phyloP scores from a whole-genome alignment of 30 jellyfish, hydroid and myxozoan species.

The Hydra vulgaris region DNA sequence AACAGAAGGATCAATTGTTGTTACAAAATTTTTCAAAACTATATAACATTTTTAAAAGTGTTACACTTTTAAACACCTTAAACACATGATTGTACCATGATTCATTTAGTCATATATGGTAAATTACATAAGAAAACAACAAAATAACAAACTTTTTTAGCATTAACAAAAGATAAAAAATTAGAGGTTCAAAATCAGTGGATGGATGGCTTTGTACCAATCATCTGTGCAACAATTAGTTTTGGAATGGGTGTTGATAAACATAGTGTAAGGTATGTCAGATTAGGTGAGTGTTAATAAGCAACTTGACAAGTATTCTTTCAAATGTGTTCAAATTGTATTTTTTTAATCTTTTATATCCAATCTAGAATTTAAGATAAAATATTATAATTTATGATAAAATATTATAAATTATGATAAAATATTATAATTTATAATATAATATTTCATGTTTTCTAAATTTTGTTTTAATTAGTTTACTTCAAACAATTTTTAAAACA shows the following conservation, averaged over 20 bases:
- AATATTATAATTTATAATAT: no score
- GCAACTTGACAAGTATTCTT: no score
- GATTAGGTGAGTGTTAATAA: no score
- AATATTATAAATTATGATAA: no score
- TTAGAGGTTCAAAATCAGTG: conserved; percentile 65
- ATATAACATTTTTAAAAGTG: neutral
- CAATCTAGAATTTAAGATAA: neutral
- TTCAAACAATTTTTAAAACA: no score
- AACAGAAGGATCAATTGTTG: neutral
- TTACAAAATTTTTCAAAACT: neutral
- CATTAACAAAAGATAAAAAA: conserved; percentile 43
- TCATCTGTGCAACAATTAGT: conserved; percentile 91
- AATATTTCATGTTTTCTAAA: no score
- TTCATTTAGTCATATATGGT: neutral
- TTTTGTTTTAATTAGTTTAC: no score
- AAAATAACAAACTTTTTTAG: conserved; percentile 20
- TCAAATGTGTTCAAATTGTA: no score
- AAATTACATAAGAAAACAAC: no score
- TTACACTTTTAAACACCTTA: no score
- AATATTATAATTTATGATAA: neutral
- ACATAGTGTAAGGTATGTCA: conserved; percentile 74
- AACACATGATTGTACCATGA: no score
- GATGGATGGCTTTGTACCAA: conserved; percentile 75
- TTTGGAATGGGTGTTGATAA: conserved; percentile 99
- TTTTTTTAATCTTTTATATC: no score